phyloP scores from a whole-genome alignment of 2,797 vertebrate species.

The Micropoecilia bifurca region DNA sequence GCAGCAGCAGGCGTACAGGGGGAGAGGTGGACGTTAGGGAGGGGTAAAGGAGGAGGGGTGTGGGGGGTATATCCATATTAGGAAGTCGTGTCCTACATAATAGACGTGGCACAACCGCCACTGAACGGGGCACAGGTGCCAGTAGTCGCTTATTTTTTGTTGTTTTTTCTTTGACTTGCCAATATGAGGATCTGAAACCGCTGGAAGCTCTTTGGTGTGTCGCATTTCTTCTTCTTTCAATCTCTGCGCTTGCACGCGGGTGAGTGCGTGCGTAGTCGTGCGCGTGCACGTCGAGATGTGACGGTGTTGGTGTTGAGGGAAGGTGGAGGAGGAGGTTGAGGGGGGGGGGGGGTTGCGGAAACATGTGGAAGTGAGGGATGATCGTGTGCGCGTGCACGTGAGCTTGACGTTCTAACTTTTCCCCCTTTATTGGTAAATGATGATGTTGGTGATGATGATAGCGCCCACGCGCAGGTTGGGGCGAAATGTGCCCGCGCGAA shows the following conservation, averaged over 20 bases:
- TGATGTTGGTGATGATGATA: not conserved
- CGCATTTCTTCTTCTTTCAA: slow-evolving; percentile 45
- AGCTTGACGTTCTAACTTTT: not conserved
- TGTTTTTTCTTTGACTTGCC: not conserved
- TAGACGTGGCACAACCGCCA: slow-evolving; percentile 61
- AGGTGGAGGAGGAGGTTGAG: slow-evolving; percentile 34
- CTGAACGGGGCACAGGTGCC: slow-evolving; percentile 74
- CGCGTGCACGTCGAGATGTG: slow-evolving; percentile 8
- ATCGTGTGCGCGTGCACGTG: slow-evolving; percentile 9
- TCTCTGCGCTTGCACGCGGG: slow-evolving; percentile 34
- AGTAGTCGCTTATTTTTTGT: not conserved
- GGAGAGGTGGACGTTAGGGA: slow-evolving; percentile 52
- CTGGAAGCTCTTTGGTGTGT: slow-evolving; percentile 46
- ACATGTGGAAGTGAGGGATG: not conserved
- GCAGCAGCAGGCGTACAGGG: slow-evolving; percentile 39
- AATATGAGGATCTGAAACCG: slow-evolving; percentile 61
- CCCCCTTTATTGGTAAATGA: not conserved
- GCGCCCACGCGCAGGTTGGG: not conserved
- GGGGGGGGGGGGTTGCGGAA: not conserved
- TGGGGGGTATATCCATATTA: slow-evolving; percentile 64
- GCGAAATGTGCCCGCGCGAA: not conserved
- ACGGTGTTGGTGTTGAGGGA: slow-evolving; percentile 13
- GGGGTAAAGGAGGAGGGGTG: not conserved
- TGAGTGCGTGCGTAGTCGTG: not conserved
- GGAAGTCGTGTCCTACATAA: slow-evolving; percentile 83